Evolutionary conservation across 2,797 vertebrate species (phyloP).

Genomic region (Aselliscus stoliczkanus): DNA sequence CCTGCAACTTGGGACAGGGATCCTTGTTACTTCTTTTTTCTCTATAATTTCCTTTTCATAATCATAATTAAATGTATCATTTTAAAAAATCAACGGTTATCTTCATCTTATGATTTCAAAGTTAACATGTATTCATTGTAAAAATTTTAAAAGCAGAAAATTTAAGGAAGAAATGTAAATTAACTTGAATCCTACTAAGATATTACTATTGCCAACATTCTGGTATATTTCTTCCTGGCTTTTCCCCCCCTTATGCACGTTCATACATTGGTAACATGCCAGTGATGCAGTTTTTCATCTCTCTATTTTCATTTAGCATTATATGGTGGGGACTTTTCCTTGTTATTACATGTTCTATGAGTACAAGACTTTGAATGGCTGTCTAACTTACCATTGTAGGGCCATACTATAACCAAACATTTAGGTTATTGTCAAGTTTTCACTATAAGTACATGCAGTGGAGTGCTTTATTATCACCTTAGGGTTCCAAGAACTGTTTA

Average conservation of each 20-base stretch:
- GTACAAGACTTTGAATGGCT: not conserved
- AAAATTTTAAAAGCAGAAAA: not conserved
- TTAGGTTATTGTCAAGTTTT: not conserved
- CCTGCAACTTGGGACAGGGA: not conserved
- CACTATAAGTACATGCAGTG: not conserved
- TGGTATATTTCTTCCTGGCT: not conserved
- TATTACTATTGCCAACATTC: not conserved
- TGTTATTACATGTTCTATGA: not conserved
- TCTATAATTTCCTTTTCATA: not conserved
- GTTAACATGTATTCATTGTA: not conserved
- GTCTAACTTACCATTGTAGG: not conserved
- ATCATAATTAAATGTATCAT: not conserved
- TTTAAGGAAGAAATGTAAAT: not conserved
- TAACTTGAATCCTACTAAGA: not conserved
- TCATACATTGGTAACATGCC: not conserved
- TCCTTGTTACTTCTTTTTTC: not conserved
- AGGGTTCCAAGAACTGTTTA: not conserved
- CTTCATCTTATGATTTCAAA: constrained; percentile 12
- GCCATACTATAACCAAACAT: not conserved
- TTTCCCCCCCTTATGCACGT: not conserved
- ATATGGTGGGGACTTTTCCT: not conserved
- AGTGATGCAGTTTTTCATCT: not conserved
- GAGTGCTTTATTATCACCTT: not conserved
- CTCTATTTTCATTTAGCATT: not conserved
- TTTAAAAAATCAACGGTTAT: not conserved